Base-by-base conservation (phyloP, 2,797 vertebrate genomes). In the Choloepus didactylus region DNA sequence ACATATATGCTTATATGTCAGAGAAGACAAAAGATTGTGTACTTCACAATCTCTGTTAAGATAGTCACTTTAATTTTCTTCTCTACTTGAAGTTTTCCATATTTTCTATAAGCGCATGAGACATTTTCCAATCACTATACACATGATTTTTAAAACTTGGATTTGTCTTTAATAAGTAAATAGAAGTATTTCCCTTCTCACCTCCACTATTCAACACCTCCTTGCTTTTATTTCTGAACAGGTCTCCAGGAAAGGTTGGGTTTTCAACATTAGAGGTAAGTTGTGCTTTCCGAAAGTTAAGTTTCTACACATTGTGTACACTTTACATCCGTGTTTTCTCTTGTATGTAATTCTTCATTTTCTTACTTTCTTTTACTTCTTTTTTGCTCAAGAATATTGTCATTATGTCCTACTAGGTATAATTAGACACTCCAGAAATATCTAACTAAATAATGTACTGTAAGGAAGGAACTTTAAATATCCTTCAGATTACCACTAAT, bases 211-310 rank as follows among this genome's bases (percentile, higher is more conserved):
- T 93, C 60, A 97, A 84, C 9, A n/a, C 67, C 1, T 76, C 41
- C 72, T 96, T 44, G 95, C 69, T 91, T 98, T 89, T 98, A 94
- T 98, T 97, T 98, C 93, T 95, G 96, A 96, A 96, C 97, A 99
- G 99, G 98, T 99, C 99, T 96, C 99, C 99, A 76, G 98, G 97
- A 75, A 99, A 99, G 98, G 98, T 98, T 97, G 98, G 98, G 97
- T 98, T 98, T 98, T 98, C 98, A 89, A 95, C 98, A 21, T 95
- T 98, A 88, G 98, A 99, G 99, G 99, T 99, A 98, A 98, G 99
- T 98, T 89, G 27, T 94, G 6, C 62, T 92, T 97, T 95, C 76
- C 96, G 70, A 91, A 92, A 89, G 35, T 77, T 73, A 49, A 31
- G 2, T 64, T 93, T 94, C 86, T 89, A 59, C n/a, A 94, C 88